phyloP scores from a whole-genome alignment of 2,888 invertebrate species.

The Drosophila helvetica region DNA sequence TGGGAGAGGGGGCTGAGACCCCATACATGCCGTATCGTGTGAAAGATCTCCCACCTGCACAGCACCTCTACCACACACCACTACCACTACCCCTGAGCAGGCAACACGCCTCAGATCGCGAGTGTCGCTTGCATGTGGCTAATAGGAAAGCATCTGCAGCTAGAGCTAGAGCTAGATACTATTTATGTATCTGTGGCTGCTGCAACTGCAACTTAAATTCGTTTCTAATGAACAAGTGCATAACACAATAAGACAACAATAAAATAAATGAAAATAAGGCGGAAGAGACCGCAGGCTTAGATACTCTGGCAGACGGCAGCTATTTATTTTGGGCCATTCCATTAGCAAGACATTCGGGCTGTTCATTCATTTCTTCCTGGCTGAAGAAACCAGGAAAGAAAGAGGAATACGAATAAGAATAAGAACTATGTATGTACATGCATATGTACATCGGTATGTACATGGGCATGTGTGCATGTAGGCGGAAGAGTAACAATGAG shows the following conservation, averaged over 20 bases:
- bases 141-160: conserved; percentile 36
- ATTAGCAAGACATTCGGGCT: no score
- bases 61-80: not conserved
- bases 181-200: conserved; percentile 53
- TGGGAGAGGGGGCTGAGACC: not conserved
- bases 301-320: not conserved
- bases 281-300: not conserved
- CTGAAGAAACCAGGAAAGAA: not conserved
- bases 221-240: conserved; percentile 51
- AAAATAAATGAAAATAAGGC: conserved; percentile 44
- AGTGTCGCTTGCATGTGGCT: conserved; percentile 70
- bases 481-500: not conserved
- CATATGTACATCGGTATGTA: no score
- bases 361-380: no score
- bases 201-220: conserved; percentile 34
- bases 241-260: conserved; percentile 34
- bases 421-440: not conserved
- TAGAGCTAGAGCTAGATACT: conserved; percentile 22
- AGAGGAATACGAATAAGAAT: not conserved
- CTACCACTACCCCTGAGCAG: no score
- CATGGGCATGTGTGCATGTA: not conserved
- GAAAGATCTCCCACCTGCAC: not conserved
- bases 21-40: not conserved
- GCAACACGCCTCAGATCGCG: not conserved
- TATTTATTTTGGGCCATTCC: no score